These are phyloP conservation scores for Lophochroa leadbeateri DNA, from an alignment of 2,113 vertebrate genomes.

Conservation along the genomic window DNA sequence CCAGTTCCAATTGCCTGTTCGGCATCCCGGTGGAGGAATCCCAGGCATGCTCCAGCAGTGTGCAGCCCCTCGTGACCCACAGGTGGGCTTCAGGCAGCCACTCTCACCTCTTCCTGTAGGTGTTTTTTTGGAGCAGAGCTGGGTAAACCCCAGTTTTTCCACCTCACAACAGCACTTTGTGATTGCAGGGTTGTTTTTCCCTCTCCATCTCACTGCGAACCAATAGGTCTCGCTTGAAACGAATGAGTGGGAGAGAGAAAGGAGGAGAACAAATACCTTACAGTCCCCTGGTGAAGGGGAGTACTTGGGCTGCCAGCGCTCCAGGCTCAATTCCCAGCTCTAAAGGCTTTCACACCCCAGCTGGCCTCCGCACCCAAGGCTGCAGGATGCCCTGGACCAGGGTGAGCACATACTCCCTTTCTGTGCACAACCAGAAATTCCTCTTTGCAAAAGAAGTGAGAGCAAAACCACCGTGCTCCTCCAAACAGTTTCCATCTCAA, in stretches of 20 bases:
- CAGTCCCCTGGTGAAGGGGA: neutral
- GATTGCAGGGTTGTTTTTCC: neutral
- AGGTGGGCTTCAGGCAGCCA: neutral
- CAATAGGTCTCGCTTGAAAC: neutral
- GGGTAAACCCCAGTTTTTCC: neutral
- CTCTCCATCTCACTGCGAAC: neutral
- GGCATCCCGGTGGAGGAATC: slow-evolving; percentile 22
- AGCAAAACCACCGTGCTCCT: neutral
- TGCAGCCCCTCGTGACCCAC: neutral
- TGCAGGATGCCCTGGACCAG: rapidly evolving
- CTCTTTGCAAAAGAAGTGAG: neutral
- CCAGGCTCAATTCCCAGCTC: neutral
- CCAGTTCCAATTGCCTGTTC: neutral
- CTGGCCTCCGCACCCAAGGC: neutral
- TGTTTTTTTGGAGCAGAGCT: neutral
- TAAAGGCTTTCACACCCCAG: neutral
- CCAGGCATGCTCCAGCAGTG: slow-evolving; percentile 19
- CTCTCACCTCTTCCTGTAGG: slow-evolving; percentile 3
- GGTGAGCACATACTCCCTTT: neutral
- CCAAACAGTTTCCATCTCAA: neutral
- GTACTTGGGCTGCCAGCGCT: neutral
- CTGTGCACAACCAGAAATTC: neutral
- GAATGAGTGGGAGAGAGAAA: slow-evolving; percentile 32
- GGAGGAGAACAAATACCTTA: slow-evolving; percentile 16
- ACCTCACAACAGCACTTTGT: neutral